A percentile compares a stretch with the other conserved stretches of the same genome.
Conservation (phyloP, 1,140 invertebrate genomes). For the Cylas formicarius region DNA sequence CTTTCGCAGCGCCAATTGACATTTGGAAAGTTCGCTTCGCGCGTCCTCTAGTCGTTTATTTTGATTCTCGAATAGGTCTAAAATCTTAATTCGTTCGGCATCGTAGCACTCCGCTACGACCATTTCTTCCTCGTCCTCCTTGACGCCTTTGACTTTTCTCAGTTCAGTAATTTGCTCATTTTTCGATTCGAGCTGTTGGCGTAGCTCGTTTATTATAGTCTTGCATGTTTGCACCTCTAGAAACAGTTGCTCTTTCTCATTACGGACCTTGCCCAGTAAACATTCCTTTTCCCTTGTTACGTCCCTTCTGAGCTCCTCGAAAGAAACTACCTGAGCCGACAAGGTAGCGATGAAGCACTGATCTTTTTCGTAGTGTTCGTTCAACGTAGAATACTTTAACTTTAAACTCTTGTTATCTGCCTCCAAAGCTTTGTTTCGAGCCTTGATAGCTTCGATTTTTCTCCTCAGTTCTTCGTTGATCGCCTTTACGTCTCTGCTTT, state of each 20-base stretch:
- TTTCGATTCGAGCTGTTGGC: too few relatives aligned
- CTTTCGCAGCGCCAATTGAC: slow-evolving; percentile 22
- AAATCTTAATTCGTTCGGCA: too few relatives aligned
- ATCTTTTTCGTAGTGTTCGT: background rate
- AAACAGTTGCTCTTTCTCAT: background rate
- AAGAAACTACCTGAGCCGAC: slow-evolving; percentile 42
- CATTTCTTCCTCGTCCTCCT: slow-evolving; percentile 50
- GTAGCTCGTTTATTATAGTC: too few relatives aligned
- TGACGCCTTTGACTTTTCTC: too few relatives aligned
- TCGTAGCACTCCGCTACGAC: too few relatives aligned
- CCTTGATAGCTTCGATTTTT: slow-evolving; percentile 50
- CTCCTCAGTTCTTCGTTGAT: slow-evolving; percentile 46
- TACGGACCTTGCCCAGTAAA: background rate
- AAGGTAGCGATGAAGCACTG: background rate
- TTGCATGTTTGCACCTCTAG: background rate
- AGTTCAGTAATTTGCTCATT: too few relatives aligned
- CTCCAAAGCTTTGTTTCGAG: slow-evolving; percentile 51
- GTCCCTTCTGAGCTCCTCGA: slow-evolving; percentile 51
- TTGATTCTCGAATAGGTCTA: slow-evolving; percentile 46
- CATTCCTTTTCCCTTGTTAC: slow-evolving; percentile 44
- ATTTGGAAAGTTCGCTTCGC: slow-evolving; percentile 33
- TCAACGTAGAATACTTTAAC: slow-evolving; percentile 20
- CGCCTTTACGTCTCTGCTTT: slow-evolving; percentile 42
- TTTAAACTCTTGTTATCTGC: slow-evolving; percentile 48
- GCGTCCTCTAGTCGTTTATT: slow-evolving; percentile 49